phyloP scores from a whole-genome alignment of 2,113 vertebrate species.

The Glaucidium brasilianum region DNA sequence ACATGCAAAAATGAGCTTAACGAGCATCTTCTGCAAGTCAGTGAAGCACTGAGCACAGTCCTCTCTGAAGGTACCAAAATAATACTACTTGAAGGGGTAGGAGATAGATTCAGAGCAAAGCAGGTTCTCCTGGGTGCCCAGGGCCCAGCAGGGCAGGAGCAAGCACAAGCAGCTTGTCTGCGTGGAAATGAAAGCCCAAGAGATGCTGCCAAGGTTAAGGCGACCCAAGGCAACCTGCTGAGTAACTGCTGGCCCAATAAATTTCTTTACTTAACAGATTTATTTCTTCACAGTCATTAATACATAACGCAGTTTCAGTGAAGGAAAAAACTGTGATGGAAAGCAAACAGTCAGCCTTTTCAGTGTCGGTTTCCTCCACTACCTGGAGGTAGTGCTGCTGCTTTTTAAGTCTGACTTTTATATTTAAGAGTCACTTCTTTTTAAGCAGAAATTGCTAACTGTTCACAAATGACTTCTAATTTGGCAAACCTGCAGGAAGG shows the following conservation, averaged over 20 bases:
- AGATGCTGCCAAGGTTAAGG: conserved; percentile 2
- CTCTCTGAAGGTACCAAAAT: background rate
- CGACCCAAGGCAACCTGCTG: background rate
- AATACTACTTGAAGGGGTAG: background rate
- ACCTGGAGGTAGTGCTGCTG: background rate
- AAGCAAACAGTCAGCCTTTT: background rate
- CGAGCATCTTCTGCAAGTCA: background rate
- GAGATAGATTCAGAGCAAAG: background rate
- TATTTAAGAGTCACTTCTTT: background rate
- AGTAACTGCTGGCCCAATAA: background rate
- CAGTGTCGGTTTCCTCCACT: background rate
- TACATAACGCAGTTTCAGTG: background rate
- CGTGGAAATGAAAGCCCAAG: background rate
- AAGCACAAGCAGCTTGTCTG: background rate
- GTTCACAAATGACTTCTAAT: background rate
- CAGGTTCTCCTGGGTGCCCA: background rate
- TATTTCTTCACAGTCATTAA: background rate
- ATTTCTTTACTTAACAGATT: conserved; percentile 1
- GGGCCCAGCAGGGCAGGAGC: background rate
- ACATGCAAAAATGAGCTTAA: background rate
- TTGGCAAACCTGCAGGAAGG: background rate
- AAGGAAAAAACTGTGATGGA: background rate
- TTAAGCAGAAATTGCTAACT: background rate
- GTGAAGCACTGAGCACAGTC: background rate
- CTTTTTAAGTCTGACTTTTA: background rate